Base-by-base conservation (phyloP, 2,113 vertebrate genomes). In the Calypte anna region DNA sequence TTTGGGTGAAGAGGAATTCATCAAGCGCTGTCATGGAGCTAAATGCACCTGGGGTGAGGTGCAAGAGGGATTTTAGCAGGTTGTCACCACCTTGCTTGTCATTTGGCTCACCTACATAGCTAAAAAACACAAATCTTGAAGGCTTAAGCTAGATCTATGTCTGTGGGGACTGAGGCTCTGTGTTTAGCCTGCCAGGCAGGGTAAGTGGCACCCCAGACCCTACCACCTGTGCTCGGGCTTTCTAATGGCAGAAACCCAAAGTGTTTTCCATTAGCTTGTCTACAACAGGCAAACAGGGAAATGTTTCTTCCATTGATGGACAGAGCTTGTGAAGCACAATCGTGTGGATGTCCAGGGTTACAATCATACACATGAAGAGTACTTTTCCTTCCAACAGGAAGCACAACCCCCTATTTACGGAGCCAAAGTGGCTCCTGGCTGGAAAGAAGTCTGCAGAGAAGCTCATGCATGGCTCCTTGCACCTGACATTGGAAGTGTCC, bases 281-380 rank as follows among this genome's bases (percentile, higher is more conserved):
- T 15, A 3, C 14, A 0, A 0, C 1, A n/a, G 40, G 36, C 7
- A 13, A 44, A 38, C 75, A 43, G 43, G 0, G 0, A 22, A 55
- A 24, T 13, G 12, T 17, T 57, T 25, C 48, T 17, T 2, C 43
- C 30, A 21, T 18, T 31, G 7, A 44, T 1, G n/a, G 38, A 30
- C 43, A 78, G 66, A 67, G 25, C 31, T 43, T 50, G 36, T 31
- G 61, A 51, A 54, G 36, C 2, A 7, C 4, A 1, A 22, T 7
- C 18, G 2, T 25, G 31, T 43, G 53, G 7, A 43, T 33, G 14
- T 18, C 40, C 8, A 53, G 25, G 24, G 14, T 21, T 14, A n/a
- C 36, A 40, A 0, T 46, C n/a, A 13, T 16, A 30, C 17, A 33
- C 2, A 19, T 1, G 2, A 27, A 9, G 36, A 23, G 7, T 2